Base-by-base conservation (phyloP, 2,888 invertebrate genomes). In the Campaea margaritaria region DNA sequence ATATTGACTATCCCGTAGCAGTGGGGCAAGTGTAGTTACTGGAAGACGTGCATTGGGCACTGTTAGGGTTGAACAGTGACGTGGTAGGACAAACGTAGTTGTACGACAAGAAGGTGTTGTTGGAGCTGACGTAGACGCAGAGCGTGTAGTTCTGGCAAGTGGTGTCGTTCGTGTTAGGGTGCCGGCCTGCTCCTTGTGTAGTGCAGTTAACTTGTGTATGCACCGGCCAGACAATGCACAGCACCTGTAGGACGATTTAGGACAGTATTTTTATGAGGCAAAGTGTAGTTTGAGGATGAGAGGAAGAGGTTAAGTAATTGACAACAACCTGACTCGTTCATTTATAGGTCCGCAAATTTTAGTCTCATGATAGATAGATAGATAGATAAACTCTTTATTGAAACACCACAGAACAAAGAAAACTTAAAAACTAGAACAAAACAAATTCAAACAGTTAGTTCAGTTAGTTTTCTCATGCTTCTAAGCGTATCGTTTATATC, bases 71-170 rank as follows among this genome's bases (percentile, higher is more conserved):
- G 73, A 93, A 93, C 27, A 87, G 67, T 0, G 90, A 88, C 1
- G 83, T 86, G 0, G 82, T 76, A 0, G 90, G 89, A 51, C 92
- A 92, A 12, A 77, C 77, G 72, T 89, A 90, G 70, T 83, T 69
- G 69, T 87, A 91, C 5, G 82, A 59, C 10, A 81, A 0, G 62
- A 78, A 89, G 16, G 73, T 67, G 39, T 60, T 64, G 13, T 57
- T 76, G 8, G 71, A 58, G 34, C 68, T 68, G 55, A 72, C 66
- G 61, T 73, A 79, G 41, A 85, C 77, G 67, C 93, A 93, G 4
- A 83, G 76, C 0, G 85, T 87, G 72, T 91, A 93, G 65, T 85
- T 87, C 65, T 83, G 69, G 69, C 92, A 92, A 34, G 85, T 85
- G 0, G 87, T 68, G 70, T 93, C 93, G 4, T 59, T 69, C 0